These are phyloP conservation scores for Neoscelio sp. DNA, from an alignment of 2,888 invertebrate genomes.

Conservation along the genomic window DNA sequence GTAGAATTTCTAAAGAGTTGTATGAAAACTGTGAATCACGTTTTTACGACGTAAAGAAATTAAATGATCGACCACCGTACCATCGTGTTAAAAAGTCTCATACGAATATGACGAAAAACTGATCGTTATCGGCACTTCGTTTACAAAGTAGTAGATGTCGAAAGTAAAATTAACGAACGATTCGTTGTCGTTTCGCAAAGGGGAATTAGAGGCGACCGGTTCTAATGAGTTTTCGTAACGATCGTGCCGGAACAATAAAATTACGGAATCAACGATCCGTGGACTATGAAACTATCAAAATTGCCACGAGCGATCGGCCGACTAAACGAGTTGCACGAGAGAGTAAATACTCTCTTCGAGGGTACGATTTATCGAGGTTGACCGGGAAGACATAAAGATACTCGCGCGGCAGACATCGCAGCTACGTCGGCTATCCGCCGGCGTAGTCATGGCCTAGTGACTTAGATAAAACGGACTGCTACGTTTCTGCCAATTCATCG, in stretches of 20 bases:
- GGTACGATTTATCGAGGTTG: conserved; percentile 54
- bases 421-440: conserved; percentile 36
- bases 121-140: neutral
- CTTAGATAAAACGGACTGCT: conserved; percentile 58
- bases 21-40: no score
- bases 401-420: conserved; percentile 35
- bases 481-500: conserved; percentile 59
- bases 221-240: conserved; percentile 49
- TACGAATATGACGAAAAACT: no score
- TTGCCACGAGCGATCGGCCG: conserved; percentile 36
- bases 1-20: no score
- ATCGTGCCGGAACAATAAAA: conserved; percentile 48
- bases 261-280: conserved; percentile 54
- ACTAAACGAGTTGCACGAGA: conserved; percentile 8
- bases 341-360: conserved; percentile 30
- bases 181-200: conserved; percentile 13
- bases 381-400: conserved; percentile 61
- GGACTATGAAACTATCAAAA: conserved; percentile 40
- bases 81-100: no score
- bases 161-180: conserved; percentile 20
- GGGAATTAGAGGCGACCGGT: conserved; percentile 17
- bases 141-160: neutral
- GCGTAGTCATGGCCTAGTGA: conserved; percentile 66
- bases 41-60: no score
- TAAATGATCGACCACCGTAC: no score